A percentile compares a stretch with the other conserved stretches of the same genome.
phyloP scores from a whole-genome alignment of 2,797 vertebrate species.

The Fistularia commersonii region DNA sequence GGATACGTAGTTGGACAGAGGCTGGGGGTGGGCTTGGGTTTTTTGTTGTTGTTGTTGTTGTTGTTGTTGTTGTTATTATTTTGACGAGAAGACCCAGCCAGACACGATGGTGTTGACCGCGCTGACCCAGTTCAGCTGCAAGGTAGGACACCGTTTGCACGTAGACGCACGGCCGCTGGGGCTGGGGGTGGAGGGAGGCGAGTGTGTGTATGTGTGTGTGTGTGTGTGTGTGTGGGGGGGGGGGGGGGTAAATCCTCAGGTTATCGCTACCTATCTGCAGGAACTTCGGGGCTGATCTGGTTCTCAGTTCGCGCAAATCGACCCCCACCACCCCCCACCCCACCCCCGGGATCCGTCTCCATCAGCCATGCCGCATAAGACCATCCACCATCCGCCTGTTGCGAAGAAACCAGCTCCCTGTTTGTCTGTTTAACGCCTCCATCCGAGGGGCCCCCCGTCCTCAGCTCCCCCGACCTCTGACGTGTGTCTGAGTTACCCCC shows the following conservation, averaged over 20 bases:
- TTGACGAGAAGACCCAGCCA: slow-evolving; percentile 16
- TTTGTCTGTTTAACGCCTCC: slow-evolving; percentile 47
- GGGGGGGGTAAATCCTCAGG: background rate
- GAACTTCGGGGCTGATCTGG: background rate
- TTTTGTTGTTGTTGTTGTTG: too few species aligned
- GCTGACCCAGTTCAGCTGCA: slow-evolving; percentile 67
- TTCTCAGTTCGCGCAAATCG: too few species aligned
- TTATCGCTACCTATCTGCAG: slow-evolving; percentile 1
- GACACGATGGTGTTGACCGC: slow-evolving; percentile 68
- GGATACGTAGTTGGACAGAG: slow-evolving; percentile 34
- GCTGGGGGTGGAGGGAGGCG: too few species aligned
- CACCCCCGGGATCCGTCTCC: background rate
- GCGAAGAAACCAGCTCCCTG: slow-evolving; percentile 52
- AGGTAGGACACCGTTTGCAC: slow-evolving; percentile 52
- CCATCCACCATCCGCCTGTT: slow-evolving; percentile 37
- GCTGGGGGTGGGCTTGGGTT: too few species aligned
- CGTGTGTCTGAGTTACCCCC: slow-evolving; percentile 2
- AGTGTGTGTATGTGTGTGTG: too few species aligned
- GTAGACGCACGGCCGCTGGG: too few species aligned
- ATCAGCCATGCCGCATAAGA: background rate
- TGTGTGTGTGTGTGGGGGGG: too few species aligned
- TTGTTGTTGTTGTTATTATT: slow-evolving; percentile 4
- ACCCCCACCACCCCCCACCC: too few species aligned
- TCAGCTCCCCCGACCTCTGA: slow-evolving; percentile 19
- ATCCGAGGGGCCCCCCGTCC: slow-evolving; percentile 16